phyloP scores from a whole-genome alignment of 1,140 invertebrate genomes.

The Drosophila sp. region DNA sequence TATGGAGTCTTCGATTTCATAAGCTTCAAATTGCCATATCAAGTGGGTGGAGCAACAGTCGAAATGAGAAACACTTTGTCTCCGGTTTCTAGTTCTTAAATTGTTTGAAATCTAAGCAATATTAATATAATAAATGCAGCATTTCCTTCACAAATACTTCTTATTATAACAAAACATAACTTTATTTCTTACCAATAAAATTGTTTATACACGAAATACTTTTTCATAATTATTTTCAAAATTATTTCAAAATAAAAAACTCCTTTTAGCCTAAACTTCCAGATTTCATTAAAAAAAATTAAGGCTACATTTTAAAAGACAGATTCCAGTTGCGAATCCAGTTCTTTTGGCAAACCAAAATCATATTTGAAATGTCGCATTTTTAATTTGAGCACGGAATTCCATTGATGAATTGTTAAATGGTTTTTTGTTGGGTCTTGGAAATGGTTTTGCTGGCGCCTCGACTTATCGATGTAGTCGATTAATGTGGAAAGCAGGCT shows the following conservation, averaged over 20 bases:
- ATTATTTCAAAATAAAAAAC: not conserved
- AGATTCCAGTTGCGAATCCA: constrained; percentile 15
- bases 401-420: constrained; percentile 71
- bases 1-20: constrained; percentile 28
- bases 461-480: constrained; percentile 56
- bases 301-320: not conserved
- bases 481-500: constrained; percentile 59
- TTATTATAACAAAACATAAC: too few species aligned
- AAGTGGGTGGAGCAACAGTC: constrained; percentile 33
- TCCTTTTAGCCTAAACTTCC: not conserved
- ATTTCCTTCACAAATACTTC: too few species aligned
- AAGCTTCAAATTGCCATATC: constrained; percentile 6
- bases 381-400: constrained; percentile 66
- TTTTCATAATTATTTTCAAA: too few species aligned
- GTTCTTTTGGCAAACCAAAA: constrained; percentile 40
- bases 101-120: too few species aligned
- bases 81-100: too few species aligned
- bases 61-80: not conserved
- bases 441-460: constrained; percentile 76
- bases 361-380: constrained; percentile 75
- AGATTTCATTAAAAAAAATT: not conserved
- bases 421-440: constrained; percentile 40
- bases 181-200: not conserved
- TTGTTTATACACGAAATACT: too few species aligned
- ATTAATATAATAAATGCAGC: too few species aligned